phyloP scores from a whole-genome alignment of 2,113 vertebrate species.

The Rhea pennata region DNA sequence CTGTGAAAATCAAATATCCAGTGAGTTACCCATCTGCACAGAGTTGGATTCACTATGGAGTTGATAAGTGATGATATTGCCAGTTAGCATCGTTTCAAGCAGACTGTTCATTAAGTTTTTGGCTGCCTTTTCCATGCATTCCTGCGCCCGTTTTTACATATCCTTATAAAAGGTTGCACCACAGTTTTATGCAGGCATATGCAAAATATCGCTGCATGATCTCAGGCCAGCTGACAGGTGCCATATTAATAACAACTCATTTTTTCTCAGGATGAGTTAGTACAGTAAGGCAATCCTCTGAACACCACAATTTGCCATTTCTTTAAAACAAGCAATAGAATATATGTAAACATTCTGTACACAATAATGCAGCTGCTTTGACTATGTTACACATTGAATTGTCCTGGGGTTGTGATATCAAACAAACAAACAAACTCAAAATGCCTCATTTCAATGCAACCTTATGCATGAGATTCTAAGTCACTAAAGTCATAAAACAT shows the following conservation, averaged over 20 bases:
- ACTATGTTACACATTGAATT: neutral
- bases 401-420: neutral
- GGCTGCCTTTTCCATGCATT: constrained; percentile 9
- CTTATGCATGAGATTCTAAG: neutral
- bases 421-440: neutral
- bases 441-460: neutral
- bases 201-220: neutral
- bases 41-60: neutral
- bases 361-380: neutral
- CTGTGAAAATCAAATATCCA: neutral
- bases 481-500: neutral
- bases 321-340: neutral
- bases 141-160: neutral
- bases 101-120: constrained; percentile 34
- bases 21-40: neutral
- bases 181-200: neutral
- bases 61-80: neutral
- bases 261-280: neutral
- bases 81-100: neutral
- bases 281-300: neutral
- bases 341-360: neutral
- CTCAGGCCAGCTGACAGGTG: constrained; percentile 19
- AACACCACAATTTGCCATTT: neutral
- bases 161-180: neutral
- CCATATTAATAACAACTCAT: neutral